phyloP scores from a whole-genome alignment of 2,888 invertebrate species.

The Leucophenga montana region DNA sequence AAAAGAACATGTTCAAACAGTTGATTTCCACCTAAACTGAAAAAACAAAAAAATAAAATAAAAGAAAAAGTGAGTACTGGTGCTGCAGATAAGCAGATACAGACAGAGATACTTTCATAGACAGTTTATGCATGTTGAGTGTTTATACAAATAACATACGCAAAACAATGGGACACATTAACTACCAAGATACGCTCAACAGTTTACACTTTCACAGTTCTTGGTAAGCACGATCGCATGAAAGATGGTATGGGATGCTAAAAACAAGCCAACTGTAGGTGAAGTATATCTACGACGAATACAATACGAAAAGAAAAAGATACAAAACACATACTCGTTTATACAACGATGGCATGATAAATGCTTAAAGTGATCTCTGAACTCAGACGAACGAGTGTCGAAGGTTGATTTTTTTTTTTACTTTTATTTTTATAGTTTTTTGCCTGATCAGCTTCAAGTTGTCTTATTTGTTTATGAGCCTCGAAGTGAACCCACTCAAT shows the following conservation, averaged over 20 bases:
- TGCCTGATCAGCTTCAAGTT: conserved; percentile 11
- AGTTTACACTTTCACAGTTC: conserved; percentile 36
- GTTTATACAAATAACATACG: conserved; percentile 51
- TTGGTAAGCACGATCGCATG: conserved; percentile 20
- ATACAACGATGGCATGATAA: neutral
- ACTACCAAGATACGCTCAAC: conserved; percentile 64
- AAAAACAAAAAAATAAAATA: neutral
- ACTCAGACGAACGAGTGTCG: neutral
- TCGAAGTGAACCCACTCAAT: conserved; percentile 29
- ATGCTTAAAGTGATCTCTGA: conserved; percentile 25
- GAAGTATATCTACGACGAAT: neutral
- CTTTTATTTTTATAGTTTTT: no score
- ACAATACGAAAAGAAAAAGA: neutral
- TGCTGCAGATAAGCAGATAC: conserved; percentile 27
- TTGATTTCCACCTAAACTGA: no score
- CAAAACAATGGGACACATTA: conserved; percentile 61
- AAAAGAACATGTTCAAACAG: neutral
- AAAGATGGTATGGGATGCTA: neutral
- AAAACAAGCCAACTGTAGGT: neutral
- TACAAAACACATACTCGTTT: neutral
- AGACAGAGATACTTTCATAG: conserved; percentile 23
- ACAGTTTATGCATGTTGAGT: conserved; percentile 59
- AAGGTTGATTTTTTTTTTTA: no score
- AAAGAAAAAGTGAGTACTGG: neutral
- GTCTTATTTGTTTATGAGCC: conserved; percentile 27